These are phyloP conservation scores for Amblyopsis rosae DNA, from an alignment of 2,113 vertebrate genomes.

Conservation along the genomic window DNA sequence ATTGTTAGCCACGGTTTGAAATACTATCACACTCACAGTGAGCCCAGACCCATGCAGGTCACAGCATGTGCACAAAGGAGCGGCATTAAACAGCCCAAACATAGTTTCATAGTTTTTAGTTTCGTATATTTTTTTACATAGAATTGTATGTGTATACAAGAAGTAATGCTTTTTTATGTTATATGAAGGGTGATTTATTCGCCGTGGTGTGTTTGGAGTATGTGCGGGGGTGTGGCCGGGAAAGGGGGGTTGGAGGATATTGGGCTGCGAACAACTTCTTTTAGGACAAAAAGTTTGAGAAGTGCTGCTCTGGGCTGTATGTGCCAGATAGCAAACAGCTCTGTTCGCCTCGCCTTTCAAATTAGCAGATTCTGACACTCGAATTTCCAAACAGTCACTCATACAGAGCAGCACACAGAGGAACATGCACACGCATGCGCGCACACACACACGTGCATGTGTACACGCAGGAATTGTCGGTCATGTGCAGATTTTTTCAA, in stretches of 20 bases:
- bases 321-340: background rate
- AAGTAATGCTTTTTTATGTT: no score
- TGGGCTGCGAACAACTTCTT: background rate
- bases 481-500: constrained; percentile 55
- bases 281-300: constrained; percentile 2
- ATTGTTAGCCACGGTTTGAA: constrained; percentile 53
- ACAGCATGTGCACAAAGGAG: constrained; percentile 57
- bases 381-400: constrained; percentile 57
- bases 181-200: no score
- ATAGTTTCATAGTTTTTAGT: constrained; percentile 8
- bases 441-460: background rate
- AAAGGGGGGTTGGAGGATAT: no score
- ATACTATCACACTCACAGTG: constrained; percentile 51
- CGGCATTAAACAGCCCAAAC: constrained; percentile 63
- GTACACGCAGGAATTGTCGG: constrained; percentile 38
- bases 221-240: no score
- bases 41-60: constrained; percentile 45
- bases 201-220: no score
- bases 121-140: no score
- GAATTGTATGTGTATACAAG: no score
- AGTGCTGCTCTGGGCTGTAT: background rate
- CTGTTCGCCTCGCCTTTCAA: background rate
- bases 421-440: constrained; percentile 20
- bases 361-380: constrained; percentile 50
- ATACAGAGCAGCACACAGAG: constrained; percentile 16